Conservation (phyloP, 2,113 vertebrate species). For the Mustela lutreola region DNA sequence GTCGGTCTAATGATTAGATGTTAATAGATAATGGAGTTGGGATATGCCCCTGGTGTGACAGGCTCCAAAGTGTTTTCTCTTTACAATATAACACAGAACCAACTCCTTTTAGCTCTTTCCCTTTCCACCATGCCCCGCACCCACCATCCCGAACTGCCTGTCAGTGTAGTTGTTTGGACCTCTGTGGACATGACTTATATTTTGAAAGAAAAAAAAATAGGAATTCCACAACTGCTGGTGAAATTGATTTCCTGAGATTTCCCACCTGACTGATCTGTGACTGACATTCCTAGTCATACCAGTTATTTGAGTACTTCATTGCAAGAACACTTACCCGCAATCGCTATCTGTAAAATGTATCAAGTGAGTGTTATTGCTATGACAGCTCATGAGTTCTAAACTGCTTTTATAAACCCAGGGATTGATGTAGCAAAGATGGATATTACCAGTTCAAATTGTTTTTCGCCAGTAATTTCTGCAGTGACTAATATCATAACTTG, state of each 20-base stretch:
- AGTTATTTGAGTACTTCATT: slow-evolving; percentile 70
- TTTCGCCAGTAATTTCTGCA: slow-evolving; percentile 38
- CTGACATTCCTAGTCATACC: slow-evolving; percentile 71
- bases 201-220: slow-evolving; percentile 43
- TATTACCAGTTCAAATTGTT: slow-evolving; percentile 57
- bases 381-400: slow-evolving; percentile 79
- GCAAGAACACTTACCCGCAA: slow-evolving; percentile 79
- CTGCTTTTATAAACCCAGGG: slow-evolving; percentile 69
- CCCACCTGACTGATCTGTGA: slow-evolving; percentile 75
- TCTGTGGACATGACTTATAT: background rate
- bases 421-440: slow-evolving; percentile 79
- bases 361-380: slow-evolving; percentile 76
- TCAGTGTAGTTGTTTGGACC: background rate
- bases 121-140: background rate
- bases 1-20: background rate
- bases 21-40: background rate
- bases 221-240: slow-evolving; percentile 22
- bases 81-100: background rate
- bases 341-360: slow-evolving; percentile 76
- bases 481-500: slow-evolving; percentile 8
- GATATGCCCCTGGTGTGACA: background rate
- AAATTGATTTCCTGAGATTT: slow-evolving; percentile 73
- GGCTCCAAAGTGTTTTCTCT: background rate
- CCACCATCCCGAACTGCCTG: background rate
- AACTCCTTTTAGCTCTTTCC: background rate